phyloP scores from a whole-genome alignment of 1,140 invertebrate genomes.

The Chymomyza costata region DNA sequence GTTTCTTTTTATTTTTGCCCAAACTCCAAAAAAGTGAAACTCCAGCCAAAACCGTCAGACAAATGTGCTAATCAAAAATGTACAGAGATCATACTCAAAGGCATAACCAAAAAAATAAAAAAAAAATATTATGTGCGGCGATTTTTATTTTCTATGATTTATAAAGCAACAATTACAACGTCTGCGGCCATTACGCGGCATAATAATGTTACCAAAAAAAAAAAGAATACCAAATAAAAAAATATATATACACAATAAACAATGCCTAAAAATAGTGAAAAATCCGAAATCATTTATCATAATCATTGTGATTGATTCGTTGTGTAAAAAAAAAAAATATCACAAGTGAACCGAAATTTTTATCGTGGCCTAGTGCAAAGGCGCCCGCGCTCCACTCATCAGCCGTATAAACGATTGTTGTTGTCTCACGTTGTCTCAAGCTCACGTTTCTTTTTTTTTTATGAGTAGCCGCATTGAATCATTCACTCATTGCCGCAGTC shows the following conservation, averaged over 20 bases:
- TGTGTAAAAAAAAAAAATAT: slow-evolving; percentile 61
- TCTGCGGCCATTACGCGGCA: slow-evolving; percentile 49
- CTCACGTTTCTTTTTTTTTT: slow-evolving; percentile 39
- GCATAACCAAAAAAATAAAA: slow-evolving; percentile 50
- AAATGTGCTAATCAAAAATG: slow-evolving; percentile 65
- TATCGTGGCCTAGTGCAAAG: slow-evolving; percentile 48
- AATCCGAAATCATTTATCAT: slow-evolving; percentile 70
- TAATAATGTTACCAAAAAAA: slow-evolving; percentile 49
- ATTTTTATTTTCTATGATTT: slow-evolving; percentile 55
- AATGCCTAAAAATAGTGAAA: slow-evolving; percentile 57
- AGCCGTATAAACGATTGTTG: slow-evolving; percentile 65
- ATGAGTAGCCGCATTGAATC: too few species aligned
- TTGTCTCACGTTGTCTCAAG: slow-evolving; percentile 58
- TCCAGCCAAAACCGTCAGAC: slow-evolving; percentile 37
- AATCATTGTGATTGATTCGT: slow-evolving; percentile 74
- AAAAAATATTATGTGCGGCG: neutral
- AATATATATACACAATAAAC: slow-evolving; percentile 18
- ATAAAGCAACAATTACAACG: slow-evolving; percentile 64
- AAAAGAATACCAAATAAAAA: slow-evolving; percentile 1
- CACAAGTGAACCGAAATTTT: slow-evolving; percentile 49
- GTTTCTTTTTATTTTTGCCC: neutral
- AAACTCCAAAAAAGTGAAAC: slow-evolving; percentile 56
- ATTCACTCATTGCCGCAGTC: neutral
- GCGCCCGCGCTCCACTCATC: slow-evolving; percentile 54
- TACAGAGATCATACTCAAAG: slow-evolving; percentile 13